Evolutionary conservation across 2,113 vertebrate genomes (phyloP).

Genomic region (Urocynchramus pylzowi): DNA sequence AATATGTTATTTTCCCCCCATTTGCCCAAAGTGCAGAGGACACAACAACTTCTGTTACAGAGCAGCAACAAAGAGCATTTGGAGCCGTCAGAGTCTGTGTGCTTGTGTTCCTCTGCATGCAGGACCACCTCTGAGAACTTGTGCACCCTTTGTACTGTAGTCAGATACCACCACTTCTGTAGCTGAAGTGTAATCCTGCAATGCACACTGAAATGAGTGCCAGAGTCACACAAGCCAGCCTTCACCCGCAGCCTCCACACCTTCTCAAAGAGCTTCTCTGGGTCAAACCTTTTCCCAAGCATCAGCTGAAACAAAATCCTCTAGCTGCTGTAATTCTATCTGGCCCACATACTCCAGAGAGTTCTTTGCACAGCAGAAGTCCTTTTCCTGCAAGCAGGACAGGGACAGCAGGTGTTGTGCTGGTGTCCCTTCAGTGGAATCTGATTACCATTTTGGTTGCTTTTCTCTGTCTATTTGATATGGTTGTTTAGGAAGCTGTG

Average conservation of each 20-base stretch:
- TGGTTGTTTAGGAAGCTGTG: slow-evolving; percentile 34
- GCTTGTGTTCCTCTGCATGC: rapidly evolving
- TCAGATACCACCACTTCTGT: neutral
- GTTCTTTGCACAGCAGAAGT: slow-evolving; percentile 39
- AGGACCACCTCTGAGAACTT: neutral
- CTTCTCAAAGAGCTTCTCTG: neutral
- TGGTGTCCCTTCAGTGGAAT: slow-evolving; percentile 56
- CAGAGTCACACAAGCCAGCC: neutral
- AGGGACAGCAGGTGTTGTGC: slow-evolving; percentile 42
- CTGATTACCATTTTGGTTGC: slow-evolving; percentile 56
- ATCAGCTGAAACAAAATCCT: slow-evolving; percentile 46
- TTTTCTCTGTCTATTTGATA: slow-evolving; percentile 69
- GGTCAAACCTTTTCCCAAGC: slow-evolving; percentile 23
- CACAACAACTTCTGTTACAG: neutral
- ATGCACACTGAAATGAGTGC: neutral
- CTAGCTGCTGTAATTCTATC: slow-evolving; percentile 3
- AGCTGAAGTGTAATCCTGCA: neutral
- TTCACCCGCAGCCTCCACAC: neutral
- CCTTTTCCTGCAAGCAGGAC: slow-evolving; percentile 22
- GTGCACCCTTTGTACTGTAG: neutral
- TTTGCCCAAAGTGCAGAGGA: slow-evolving; percentile 54
- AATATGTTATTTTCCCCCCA: slow-evolving; percentile 18
- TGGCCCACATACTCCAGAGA: neutral
- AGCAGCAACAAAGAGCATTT: neutral
- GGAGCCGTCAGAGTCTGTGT: neutral